Evolutionary conservation across 2,888 invertebrate species (phyloP).

Genomic region (Tolmerus cingulatus): DNA sequence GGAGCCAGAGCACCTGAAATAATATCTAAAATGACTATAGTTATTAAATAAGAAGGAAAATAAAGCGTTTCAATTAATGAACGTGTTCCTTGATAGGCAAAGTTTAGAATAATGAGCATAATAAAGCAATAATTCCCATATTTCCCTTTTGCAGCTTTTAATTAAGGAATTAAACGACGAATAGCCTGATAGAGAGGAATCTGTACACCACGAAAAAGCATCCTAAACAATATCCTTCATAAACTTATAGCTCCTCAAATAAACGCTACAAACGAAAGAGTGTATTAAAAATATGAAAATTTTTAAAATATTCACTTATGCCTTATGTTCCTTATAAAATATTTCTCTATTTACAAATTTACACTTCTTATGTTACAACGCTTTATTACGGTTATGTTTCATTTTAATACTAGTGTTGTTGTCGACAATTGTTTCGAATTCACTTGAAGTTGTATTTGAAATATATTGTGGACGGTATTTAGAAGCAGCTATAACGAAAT

Average conservation of each 20-base stretch:
- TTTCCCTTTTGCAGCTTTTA: background rate
- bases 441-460: slow-evolving; percentile 37
- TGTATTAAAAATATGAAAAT: slow-evolving; percentile 19
- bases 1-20: background rate
- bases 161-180: background rate
- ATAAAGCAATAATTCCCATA: background rate
- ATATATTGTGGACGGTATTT: slow-evolving; percentile 41
- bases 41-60: background rate
- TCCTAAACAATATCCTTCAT: background rate
- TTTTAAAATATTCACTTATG: slow-evolving; percentile 28
- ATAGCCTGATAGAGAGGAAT: slow-evolving; percentile 2
- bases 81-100: background rate
- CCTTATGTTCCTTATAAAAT: slow-evolving; percentile 40
- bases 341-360: slow-evolving; percentile 39
- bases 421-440: slow-evolving; percentile 38
- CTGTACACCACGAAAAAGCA: background rate
- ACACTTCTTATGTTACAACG: slow-evolving; percentile 38
- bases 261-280: background rate
- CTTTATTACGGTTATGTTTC: slow-evolving; percentile 34
- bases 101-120: background rate
- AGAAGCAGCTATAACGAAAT: slow-evolving; percentile 38
- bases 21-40: background rate
- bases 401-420: slow-evolving; percentile 38
- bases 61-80: background rate
- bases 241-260: background rate